These are phyloP conservation scores for Cephalotes varians DNA, from an alignment of 2,888 invertebrate species.

Conservation along the genomic window DNA sequence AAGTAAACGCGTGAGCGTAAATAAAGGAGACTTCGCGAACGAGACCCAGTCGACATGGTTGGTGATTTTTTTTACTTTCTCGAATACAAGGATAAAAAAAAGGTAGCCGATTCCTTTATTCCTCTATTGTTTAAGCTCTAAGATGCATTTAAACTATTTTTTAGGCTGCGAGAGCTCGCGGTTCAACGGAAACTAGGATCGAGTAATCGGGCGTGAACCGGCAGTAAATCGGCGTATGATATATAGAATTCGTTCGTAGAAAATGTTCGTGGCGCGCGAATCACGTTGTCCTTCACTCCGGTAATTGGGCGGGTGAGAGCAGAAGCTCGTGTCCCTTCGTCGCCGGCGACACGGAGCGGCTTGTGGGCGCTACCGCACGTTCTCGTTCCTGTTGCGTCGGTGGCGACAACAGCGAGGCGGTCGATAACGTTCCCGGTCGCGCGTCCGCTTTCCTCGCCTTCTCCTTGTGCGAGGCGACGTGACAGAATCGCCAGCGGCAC, in stretches of 20 bases:
- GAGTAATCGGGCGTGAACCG: slow-evolving; percentile 74
- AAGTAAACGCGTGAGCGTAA: slow-evolving; percentile 64
- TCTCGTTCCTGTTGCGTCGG: slow-evolving; percentile 65
- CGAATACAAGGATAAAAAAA: slow-evolving; percentile 77
- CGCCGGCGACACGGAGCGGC: slow-evolving; percentile 71
- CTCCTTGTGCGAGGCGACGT: slow-evolving; percentile 71
- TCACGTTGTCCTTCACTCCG: slow-evolving; percentile 74
- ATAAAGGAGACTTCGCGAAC: slow-evolving; percentile 67
- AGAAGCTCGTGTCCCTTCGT: slow-evolving; percentile 81
- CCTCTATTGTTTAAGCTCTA: slow-evolving; percentile 74
- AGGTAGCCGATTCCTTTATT: slow-evolving; percentile 80
- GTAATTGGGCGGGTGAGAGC: slow-evolving; percentile 82
- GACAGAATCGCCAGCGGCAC: slow-evolving; percentile 87
- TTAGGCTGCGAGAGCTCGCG: slow-evolving; percentile 65
- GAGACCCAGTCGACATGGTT: slow-evolving; percentile 55
- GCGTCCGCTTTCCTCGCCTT: slow-evolving; percentile 75
- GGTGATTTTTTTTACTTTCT: slow-evolving; percentile 64
- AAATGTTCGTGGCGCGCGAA: slow-evolving; percentile 66
- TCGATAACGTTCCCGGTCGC: slow-evolving; percentile 69
- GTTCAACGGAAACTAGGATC: slow-evolving; percentile 67
- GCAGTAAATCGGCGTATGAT: slow-evolving; percentile 78
- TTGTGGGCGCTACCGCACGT: slow-evolving; percentile 68
- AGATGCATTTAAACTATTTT: slow-evolving; percentile 70
- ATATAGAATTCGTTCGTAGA: slow-evolving; percentile 72
- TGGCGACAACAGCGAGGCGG: slow-evolving; percentile 77